These are phyloP conservation scores for Characodon lateralis DNA, from an alignment of 2,797 vertebrate species.

Conservation along the genomic window DNA sequence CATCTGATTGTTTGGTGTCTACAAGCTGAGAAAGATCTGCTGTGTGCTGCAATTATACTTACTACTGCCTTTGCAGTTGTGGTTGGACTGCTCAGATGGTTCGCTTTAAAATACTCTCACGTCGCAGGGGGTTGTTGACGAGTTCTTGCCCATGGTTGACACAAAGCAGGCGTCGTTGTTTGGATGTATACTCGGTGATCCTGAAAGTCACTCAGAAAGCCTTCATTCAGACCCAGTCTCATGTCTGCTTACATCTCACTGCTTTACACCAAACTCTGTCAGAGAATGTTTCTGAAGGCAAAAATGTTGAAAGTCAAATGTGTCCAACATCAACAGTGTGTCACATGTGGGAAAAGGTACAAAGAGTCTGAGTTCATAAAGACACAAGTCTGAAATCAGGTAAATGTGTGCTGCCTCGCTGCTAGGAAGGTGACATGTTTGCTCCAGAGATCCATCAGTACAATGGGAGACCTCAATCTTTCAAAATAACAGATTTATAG, in stretches of 20 bases:
- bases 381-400: neutral
- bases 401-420: neutral
- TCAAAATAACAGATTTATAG: neutral
- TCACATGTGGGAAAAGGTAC: neutral
- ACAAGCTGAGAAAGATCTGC: neutral
- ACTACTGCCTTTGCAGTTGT: neutral
- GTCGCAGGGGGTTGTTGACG: neutral
- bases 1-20: neutral
- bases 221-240: neutral
- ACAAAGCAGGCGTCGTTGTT: neutral
- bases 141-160: neutral
- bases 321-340: no score
- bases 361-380: neutral
- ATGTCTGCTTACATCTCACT: slow-evolving; percentile 1
- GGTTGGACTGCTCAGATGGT: neutral
- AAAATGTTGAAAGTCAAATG: neutral
- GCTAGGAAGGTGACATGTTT: neutral
- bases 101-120: neutral
- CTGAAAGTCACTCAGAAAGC: neutral
- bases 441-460: neutral
- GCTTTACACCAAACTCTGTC: neutral
- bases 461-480: neutral
- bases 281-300: neutral
- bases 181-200: neutral
- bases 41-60: neutral